A percentile compares a stretch with the other conserved stretches of the same genome.
phyloP scores from a whole-genome alignment of 2,797 vertebrate species.

The Pangasius sanitwongsei region DNA sequence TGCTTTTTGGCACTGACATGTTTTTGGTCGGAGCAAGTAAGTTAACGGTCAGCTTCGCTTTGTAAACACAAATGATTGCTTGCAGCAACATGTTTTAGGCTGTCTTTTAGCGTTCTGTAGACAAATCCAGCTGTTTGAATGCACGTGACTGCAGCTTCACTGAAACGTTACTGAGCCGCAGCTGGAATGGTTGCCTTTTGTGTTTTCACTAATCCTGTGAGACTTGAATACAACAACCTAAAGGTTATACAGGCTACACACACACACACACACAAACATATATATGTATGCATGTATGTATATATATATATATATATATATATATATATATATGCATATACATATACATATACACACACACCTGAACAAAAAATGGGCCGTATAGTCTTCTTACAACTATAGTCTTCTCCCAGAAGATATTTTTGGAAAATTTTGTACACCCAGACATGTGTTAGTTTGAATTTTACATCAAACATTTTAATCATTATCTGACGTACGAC shows the following conservation, averaged over 20 bases:
- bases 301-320: too few species aligned
- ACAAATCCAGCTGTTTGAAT: slow-evolving; percentile 3
- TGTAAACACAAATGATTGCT: neutral
- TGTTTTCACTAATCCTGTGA: neutral
- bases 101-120: neutral
- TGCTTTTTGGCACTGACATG: slow-evolving; percentile 89
- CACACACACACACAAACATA: too few species aligned
- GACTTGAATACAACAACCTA: neutral
- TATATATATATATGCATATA: too few species aligned
- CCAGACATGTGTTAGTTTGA: too few species aligned
- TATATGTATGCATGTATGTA: accelerated
- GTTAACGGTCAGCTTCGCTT: slow-evolving; percentile 59
- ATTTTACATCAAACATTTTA: too few species aligned
- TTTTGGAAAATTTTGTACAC: too few species aligned
- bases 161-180: neutral
- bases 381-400: too few species aligned
- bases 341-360: too few species aligned
- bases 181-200: slow-evolving; percentile 8
- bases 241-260: too few species aligned
- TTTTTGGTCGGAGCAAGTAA: slow-evolving; percentile 91
- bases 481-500: neutral
- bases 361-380: too few species aligned
- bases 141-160: slow-evolving; percentile 13
- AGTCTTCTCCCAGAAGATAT: too few species aligned
- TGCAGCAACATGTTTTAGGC: neutral